Percentiles rank a stretch among this genome's conserved stretches.
Conservation (phyloP, 2,113 vertebrate species). For the Pimephales promelas region DNA sequence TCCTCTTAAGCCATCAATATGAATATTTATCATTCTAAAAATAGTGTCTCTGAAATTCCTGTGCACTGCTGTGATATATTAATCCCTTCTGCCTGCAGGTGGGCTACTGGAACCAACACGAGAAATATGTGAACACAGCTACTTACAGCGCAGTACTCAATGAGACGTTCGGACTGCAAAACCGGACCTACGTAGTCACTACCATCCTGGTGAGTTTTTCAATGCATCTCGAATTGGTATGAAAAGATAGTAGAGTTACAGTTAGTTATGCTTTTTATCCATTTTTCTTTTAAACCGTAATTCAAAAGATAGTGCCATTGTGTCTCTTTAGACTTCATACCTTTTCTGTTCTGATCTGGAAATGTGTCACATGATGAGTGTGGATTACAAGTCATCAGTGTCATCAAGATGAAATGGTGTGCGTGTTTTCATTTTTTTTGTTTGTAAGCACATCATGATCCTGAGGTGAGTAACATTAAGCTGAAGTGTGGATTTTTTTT, state of each 20-base stretch:
- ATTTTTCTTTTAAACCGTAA: background rate
- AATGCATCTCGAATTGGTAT: background rate
- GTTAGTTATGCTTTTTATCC: background rate
- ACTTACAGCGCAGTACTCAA: conserved; percentile 80
- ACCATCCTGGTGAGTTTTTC: conserved; percentile 89
- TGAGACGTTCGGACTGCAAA: conserved; percentile 88
- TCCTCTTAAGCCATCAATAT: conserved; percentile 53
- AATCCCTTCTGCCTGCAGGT: conserved; percentile 77
- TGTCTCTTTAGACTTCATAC: too few species aligned
- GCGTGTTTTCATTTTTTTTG: background rate
- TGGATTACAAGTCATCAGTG: conserved; percentile 28
- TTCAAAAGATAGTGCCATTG: too few species aligned
- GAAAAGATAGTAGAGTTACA: background rate
- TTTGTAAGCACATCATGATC: conserved; percentile 10
- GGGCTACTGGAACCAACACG: conserved; percentile 94
- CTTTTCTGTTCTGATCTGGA: conserved; percentile 1
- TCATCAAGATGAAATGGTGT: conserved; percentile 4
- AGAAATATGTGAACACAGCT: conserved; percentile 86
- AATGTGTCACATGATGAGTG: background rate
- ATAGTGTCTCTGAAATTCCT: conserved; percentile 44
- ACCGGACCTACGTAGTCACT: conserved; percentile 92
- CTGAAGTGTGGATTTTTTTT: background rate
- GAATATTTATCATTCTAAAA: conserved; percentile 58
- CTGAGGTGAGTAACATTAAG: background rate
- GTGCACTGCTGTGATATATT: conserved; percentile 31